These are phyloP conservation scores for Phasianus colchicus DNA, from an alignment of 2,113 vertebrate species.

Conservation along the genomic window DNA sequence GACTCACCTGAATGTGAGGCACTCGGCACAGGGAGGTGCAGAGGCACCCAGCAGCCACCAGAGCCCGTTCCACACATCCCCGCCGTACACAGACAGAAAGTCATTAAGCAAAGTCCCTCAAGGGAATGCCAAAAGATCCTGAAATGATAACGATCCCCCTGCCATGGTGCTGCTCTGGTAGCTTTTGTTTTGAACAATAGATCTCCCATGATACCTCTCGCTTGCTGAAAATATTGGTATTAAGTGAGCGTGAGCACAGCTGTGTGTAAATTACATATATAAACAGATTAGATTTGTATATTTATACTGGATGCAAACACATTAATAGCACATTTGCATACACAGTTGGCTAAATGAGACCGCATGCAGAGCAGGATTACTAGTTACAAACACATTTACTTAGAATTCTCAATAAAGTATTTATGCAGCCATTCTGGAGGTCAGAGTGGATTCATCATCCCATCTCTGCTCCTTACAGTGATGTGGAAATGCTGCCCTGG, in stretches of 20 bases:
- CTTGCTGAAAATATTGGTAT: slow-evolving; percentile 72
- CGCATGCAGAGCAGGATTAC: slow-evolving; percentile 58
- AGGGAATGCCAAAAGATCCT: slow-evolving; percentile 30
- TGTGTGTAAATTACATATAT: slow-evolving; percentile 78
- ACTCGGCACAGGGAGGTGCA: neutral
- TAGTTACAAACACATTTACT: slow-evolving; percentile 57
- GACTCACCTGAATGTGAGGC: neutral
- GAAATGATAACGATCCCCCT: slow-evolving; percentile 39
- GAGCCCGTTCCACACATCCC: rapidly evolving
- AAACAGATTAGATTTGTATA: slow-evolving; percentile 76
- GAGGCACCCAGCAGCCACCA: neutral
- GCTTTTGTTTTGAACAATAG: slow-evolving; percentile 74
- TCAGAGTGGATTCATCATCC: slow-evolving; percentile 33
- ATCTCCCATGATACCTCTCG: slow-evolving; percentile 59
- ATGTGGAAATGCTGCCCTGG: neutral
- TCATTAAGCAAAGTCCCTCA: neutral
- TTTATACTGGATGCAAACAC: slow-evolving; percentile 76
- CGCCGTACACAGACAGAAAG: neutral
- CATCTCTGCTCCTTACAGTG: neutral
- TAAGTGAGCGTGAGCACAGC: slow-evolving; percentile 75
- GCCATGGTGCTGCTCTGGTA: neutral
- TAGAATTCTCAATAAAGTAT: slow-evolving; percentile 53
- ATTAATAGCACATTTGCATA: slow-evolving; percentile 77
- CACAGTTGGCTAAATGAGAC: slow-evolving; percentile 64
- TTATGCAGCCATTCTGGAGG: slow-evolving; percentile 39